Evolutionary conservation across 1,140 invertebrate species (phyloP), one percentile per base, ranked within the genome.

Genomic region (Caenorhabditis briggsae): DNA sequence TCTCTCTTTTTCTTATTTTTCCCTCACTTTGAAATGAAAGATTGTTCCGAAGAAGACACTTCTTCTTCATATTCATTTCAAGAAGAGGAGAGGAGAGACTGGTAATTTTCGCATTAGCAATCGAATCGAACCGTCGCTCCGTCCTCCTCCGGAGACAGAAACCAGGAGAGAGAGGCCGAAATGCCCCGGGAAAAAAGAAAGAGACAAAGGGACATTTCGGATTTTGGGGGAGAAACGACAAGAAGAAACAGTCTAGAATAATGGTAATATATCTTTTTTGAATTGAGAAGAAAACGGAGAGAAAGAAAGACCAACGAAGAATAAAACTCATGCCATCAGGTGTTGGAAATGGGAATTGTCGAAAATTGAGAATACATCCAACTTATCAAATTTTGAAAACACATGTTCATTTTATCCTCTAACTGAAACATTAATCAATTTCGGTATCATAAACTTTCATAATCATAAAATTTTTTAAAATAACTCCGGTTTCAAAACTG

Each of bases 91-190:
- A 23, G 50, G 70, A 78, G 70, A 78, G 70, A 78, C 70, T 78
- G 70, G 70, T 78, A 78, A 78, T 78, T 78, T 78, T 78, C 70
- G 70, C 70, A 78, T 78, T 78, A 78, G 70, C 70, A 78, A 78
- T 78, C 70, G 70, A 78, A 78, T 78, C 70, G 70, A 78, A 78
- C 46, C 70, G 70, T 43, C n/a, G 41, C 23, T 23, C 9, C 9
- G 61, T 74, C 65, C 46, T 41, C 64, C n/a, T 33, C 33, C 33
- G 33, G 33, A 33, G 33, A 33, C 33, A 33, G 33, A 3, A 33
- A n/a, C n/a, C n/a, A n/a, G n/a, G 33, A 33, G 33, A 33, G 3
- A 33, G 33, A 33, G 33, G 33, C 9, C 46, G 23, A 58, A 58
- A 58, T 58, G 25, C 43, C 18, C 41, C 5, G 8, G 16, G 56